Base-by-base conservation (phyloP, 2,113 vertebrate species). In the Aspiorhynchus laticeps region DNA sequence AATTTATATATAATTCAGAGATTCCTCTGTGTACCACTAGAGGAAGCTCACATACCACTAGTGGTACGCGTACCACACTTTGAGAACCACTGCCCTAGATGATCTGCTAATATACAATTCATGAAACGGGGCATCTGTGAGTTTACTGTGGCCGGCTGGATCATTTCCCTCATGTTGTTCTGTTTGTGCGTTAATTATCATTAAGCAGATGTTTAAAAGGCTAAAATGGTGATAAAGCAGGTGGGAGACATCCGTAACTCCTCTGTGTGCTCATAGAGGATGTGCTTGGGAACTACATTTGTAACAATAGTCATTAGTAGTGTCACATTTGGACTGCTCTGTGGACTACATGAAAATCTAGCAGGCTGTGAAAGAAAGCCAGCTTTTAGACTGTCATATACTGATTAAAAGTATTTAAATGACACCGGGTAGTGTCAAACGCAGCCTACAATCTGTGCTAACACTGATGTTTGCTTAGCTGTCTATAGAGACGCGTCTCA, bases 381-480 rank as follows among this genome's bases (percentile, higher is more conserved):
- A 84, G 56, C 19, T 4, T 78, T 61, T 77, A 77, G 33, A 80
- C 67, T n/a, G 71, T 83, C 51, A 71, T 85, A 59, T 81, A 48
- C 48, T 77, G 76, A 84, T 85, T 87, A 81, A 48, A 87, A 15
- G 59, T 26, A 36, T 43, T 65, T 81, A 78, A 87, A 80, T 77
- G 81, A 81, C 56, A n/a, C 31, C 0, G 43, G 46, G 3, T 75
- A 67, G 74, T 69, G 81, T 76, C 83, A 85, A 74, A 48, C 1
- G 12, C n/a, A 86, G 38, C 10, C 33, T 77, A 61, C 51, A 85
- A 89, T 89, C 71, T 85, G 77, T 0, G 31, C 61, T 77, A 46
- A 82, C 41, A 11, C 38, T 15, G 0, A n/a, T 65, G 80, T 65
- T 81, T 81, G 78, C 31, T 67, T 15, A 19, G 53, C 6, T 77